These are phyloP conservation scores for Sylvilagus floridanus DNA, from an alignment of 2,797 vertebrate genomes.

Conservation along the genomic window DNA sequence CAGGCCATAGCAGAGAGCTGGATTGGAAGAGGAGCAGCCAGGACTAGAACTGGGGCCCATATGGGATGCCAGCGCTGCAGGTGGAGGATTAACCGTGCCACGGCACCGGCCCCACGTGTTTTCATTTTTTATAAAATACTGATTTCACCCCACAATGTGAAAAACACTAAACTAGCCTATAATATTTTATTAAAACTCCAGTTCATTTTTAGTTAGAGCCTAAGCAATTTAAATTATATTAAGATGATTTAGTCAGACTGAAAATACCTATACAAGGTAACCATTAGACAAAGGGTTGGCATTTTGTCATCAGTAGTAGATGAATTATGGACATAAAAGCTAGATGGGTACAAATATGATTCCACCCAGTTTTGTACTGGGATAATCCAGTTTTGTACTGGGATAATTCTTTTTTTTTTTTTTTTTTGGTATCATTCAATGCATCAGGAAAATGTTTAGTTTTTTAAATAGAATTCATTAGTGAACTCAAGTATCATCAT, in stretches of 20 bases:
- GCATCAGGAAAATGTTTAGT: neutral
- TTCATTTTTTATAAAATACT: constrained; percentile 51
- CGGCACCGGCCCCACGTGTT: no score
- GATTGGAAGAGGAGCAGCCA: no score
- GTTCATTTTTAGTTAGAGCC: constrained; percentile 51
- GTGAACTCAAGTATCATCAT: neutral
- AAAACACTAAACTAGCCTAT: constrained; percentile 22
- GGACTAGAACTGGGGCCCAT: no score
- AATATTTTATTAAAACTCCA: constrained; percentile 47
- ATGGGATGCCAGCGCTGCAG: no score
- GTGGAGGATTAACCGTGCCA: no score
- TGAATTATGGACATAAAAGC: neutral
- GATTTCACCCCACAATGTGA: constrained; percentile 23
- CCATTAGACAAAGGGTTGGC: neutral
- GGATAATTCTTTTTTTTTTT: neutral
- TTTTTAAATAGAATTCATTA: constrained; percentile 17
- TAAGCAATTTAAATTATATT: constrained; percentile 49
- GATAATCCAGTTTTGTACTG: neutral
- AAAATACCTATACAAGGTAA: neutral
- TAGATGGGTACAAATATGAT: neutral
- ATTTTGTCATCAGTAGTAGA: constrained; percentile 28
- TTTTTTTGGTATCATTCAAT: neutral
- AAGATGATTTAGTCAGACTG: neutral
- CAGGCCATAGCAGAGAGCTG: no score
- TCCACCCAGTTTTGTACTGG: neutral